Percentiles rank a stretch among this genome's conserved stretches.
Evolutionary conservation across 2,113 vertebrate genomes (phyloP).

Genomic region (Saguinus midas): DNA sequence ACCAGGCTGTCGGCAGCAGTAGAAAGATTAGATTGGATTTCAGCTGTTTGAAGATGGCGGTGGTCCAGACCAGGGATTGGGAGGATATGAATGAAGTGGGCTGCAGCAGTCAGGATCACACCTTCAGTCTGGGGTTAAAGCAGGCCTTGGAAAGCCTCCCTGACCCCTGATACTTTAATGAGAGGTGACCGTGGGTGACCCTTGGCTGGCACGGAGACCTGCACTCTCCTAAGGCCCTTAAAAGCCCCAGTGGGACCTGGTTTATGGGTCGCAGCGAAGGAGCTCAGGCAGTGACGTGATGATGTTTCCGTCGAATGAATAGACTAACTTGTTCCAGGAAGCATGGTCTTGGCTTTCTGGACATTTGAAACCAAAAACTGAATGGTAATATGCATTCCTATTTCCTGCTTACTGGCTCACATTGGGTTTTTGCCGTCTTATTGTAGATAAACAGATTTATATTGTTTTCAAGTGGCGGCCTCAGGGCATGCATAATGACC

Average conservation of each 20-base stretch:
- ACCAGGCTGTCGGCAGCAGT: not conserved
- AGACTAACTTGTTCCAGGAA: conserved; percentile 25
- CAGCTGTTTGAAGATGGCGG: not conserved
- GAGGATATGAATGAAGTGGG: not conserved
- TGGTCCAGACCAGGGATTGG: not conserved
- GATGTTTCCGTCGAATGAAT: conserved; percentile 43
- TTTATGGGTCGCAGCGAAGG: not conserved
- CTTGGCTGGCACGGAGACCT: not conserved
- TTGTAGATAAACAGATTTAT: not conserved
- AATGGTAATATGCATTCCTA: not conserved
- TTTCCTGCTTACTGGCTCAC: not conserved
- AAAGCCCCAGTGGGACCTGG: not conserved
- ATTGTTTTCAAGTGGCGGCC: not conserved
- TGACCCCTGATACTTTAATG: not conserved
- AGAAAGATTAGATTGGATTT: not conserved
- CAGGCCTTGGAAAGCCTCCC: not conserved
- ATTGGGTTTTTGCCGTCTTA: not conserved
- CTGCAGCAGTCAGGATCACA: not conserved
- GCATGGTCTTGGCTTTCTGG: not conserved
- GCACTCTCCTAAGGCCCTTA: conserved; percentile 3
- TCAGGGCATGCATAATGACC: not conserved
- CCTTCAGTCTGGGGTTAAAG: not conserved
- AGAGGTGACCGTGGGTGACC: not conserved
- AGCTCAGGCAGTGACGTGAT: not conserved
- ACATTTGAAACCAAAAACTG: not conserved